Evolutionary conservation across 2,888 invertebrate species (phyloP).

Genomic region (Marasmarcha lunaedactyla): DNA sequence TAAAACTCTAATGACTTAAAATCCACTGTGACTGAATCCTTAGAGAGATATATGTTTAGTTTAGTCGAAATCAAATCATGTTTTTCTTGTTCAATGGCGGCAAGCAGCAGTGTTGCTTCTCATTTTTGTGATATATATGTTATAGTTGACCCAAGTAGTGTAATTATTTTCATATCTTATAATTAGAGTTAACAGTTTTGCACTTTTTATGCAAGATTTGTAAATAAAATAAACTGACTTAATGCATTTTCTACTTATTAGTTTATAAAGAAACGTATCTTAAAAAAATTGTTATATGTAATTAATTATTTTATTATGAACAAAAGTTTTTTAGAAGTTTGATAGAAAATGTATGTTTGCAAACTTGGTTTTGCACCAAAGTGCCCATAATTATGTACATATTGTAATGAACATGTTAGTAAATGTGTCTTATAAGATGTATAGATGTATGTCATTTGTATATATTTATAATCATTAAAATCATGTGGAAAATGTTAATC

Average conservation of each 20-base stretch:
- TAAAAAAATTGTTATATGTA: slow-evolving; percentile 7
- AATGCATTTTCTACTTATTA: slow-evolving; percentile 17
- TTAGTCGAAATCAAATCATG: too few species aligned
- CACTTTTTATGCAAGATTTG: too few species aligned
- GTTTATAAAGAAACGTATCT: slow-evolving; percentile 7
- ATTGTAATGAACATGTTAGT: slow-evolving; percentile 14
- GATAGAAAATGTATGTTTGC: slow-evolving; percentile 18
- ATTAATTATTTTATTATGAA: slow-evolving; percentile 4
- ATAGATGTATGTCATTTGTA: slow-evolving; percentile 19
- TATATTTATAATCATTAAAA: slow-evolving; percentile 20
- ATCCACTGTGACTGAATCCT: too few species aligned
- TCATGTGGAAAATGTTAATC: slow-evolving; percentile 15
- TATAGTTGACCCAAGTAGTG: too few species aligned
- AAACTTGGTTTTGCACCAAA: slow-evolving; percentile 36
- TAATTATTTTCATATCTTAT: too few species aligned
- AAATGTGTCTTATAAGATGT: slow-evolving; percentile 15
- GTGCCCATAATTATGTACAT: slow-evolving; percentile 36
- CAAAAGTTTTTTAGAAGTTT: slow-evolving; percentile 5
- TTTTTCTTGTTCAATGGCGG: too few species aligned
- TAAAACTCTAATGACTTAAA: too few species aligned
- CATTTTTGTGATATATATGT: too few species aligned
- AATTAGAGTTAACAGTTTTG: too few species aligned
- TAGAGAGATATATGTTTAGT: too few species aligned
- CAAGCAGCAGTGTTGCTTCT: too few species aligned
- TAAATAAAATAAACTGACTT: too few species aligned